Percentiles rank a stretch among this genome's conserved stretches.
Conservation (phyloP, 2,888 invertebrate genomes). For the Tinea semifulvella region DNA sequence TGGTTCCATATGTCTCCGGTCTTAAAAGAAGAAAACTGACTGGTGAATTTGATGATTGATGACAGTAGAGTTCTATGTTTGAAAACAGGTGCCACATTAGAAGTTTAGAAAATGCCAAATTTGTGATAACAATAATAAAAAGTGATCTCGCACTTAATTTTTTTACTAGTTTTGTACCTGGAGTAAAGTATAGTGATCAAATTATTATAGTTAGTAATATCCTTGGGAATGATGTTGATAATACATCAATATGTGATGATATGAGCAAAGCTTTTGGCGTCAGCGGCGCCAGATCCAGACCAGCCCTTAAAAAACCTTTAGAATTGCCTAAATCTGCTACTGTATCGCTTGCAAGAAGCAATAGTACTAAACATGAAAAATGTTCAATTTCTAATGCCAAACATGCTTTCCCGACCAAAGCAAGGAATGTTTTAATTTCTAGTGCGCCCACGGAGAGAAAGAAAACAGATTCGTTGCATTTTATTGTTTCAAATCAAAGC, state of each 20-base stretch:
- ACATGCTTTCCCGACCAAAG: constrained; percentile 26
- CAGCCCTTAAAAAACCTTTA: constrained; percentile 25
- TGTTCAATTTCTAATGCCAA: constrained; percentile 31
- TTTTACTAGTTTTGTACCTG: neutral
- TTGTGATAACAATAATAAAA: constrained; percentile 29
- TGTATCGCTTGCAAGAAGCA: constrained; percentile 25
- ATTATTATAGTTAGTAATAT: neutral
- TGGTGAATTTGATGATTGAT: constrained; percentile 25
- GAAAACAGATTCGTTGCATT: constrained; percentile 36
- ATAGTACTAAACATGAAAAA: constrained; percentile 27
- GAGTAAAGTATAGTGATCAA: neutral
- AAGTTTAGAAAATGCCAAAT: constrained; percentile 49
- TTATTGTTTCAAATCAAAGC: constrained; percentile 34
- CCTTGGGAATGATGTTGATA: neutral
- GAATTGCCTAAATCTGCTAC: constrained; percentile 26
- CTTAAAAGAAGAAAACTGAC: constrained; percentile 48
- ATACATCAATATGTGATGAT: constrained; percentile 22
- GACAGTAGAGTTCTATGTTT: constrained; percentile 55
- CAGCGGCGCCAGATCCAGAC: constrained; percentile 35
- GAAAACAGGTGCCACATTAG: constrained; percentile 57
- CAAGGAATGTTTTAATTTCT: constrained; percentile 23
- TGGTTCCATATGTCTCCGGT: too few species aligned
- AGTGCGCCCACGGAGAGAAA: constrained; percentile 36
- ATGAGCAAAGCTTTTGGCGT: constrained; percentile 49
- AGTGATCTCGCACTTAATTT: neutral